These are phyloP conservation scores for Caloenas nicobarica DNA, from an alignment of 2,113 vertebrate species.

Conservation along the genomic window DNA sequence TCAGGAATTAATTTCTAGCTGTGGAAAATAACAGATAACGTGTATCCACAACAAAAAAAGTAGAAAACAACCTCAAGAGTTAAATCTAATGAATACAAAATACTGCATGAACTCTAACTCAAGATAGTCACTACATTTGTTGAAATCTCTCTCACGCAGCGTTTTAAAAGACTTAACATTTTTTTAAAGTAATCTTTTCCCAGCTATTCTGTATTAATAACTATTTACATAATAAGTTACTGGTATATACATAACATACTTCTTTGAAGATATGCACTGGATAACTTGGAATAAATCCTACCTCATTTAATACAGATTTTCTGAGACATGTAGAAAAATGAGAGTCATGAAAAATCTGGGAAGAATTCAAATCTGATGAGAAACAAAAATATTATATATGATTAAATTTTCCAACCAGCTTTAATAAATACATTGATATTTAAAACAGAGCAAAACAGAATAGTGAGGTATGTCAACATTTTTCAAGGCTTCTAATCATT, in stretches of 20 bases:
- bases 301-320: constrained; percentile 68
- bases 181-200: constrained; percentile 27
- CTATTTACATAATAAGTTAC: constrained; percentile 49
- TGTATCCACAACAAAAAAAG: neutral
- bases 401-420: constrained; percentile 60
- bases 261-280: constrained; percentile 55
- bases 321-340: constrained; percentile 52
- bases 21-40: neutral
- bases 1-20: constrained; percentile 10
- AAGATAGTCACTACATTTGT: neutral
- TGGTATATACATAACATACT: constrained; percentile 35
- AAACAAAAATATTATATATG: constrained; percentile 56
- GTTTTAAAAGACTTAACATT: constrained; percentile 8
- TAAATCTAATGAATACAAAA: constrained; percentile 8
- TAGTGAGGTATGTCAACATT: constrained; percentile 42
- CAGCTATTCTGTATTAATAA: constrained; percentile 46
- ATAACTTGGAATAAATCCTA: constrained; percentile 62
- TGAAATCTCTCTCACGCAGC: neutral
- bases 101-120: neutral
- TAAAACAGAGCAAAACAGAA: constrained; percentile 57
- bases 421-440: constrained; percentile 53
- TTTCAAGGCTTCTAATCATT: constrained; percentile 19
- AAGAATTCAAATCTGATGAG: constrained; percentile 63
- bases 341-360: constrained; percentile 57
- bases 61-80: neutral